Evolutionary conservation across 2,797 vertebrate species (phyloP).

Genomic region (Lepilemur septentrionalis): DNA sequence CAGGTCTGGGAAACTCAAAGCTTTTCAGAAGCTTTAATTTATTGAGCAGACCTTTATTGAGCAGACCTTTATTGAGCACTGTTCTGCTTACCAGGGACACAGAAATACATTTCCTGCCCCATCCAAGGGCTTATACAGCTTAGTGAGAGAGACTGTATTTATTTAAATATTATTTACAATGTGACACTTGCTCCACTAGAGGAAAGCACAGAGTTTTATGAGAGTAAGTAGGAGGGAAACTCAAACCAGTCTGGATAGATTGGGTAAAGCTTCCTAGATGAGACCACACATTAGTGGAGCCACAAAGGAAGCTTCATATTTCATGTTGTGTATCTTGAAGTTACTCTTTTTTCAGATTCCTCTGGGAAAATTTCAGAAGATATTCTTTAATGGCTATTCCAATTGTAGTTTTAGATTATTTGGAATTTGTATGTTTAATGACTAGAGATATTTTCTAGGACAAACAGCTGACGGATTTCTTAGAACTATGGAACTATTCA

Average conservation of each 20-base stretch:
- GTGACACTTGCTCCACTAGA: not conserved
- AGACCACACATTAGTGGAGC: not conserved
- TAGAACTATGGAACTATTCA: not conserved
- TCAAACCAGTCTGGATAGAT: not conserved
- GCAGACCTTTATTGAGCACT: not conserved
- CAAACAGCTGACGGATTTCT: not conserved
- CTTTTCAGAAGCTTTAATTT: slow-evolving; percentile 16
- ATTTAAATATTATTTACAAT: not conserved
- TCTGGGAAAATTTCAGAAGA: not conserved
- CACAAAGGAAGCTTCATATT: not conserved
- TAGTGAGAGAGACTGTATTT: not conserved
- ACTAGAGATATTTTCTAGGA: not conserved
- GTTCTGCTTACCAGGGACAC: not conserved
- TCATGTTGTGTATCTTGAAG: not conserved
- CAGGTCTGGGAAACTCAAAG: not conserved
- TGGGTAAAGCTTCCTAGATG: not conserved
- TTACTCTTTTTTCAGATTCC: no score
- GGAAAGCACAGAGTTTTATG: not conserved
- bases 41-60: not conserved
- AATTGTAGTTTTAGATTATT: not conserved
- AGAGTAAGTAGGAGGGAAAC: not conserved
- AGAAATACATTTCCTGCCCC: not conserved
- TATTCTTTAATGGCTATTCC: not conserved
- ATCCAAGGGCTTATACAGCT: not conserved
- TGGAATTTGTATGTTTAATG: not conserved